Evolutionary conservation across 2,113 vertebrate genomes (phyloP).

Genomic region (Colinus virginianus): DNA sequence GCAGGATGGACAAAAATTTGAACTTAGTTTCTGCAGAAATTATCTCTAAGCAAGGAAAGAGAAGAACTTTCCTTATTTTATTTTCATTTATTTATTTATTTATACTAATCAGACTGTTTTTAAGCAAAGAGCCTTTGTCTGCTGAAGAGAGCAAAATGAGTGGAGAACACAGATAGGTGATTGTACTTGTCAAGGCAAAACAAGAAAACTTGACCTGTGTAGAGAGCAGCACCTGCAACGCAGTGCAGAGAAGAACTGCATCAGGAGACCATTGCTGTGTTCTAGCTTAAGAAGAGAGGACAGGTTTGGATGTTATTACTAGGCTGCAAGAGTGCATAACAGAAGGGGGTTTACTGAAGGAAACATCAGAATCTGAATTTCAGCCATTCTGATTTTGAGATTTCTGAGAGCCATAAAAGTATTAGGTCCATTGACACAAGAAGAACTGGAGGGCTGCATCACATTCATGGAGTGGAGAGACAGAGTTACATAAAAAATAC

Average conservation of each 20-base stretch:
- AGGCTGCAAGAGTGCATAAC: neutral
- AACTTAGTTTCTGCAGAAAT: neutral
- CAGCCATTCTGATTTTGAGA: neutral
- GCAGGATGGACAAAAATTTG: neutral
- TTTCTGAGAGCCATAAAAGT: neutral
- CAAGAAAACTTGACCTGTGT: neutral
- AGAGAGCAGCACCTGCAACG: neutral
- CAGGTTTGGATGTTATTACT: neutral
- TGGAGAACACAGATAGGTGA: neutral
- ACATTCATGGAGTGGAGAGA: neutral
- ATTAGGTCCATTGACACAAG: fast-evolving
- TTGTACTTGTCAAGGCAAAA: neutral
- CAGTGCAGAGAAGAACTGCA: fast-evolving
- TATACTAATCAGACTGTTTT: neutral
- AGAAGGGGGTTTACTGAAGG: neutral
- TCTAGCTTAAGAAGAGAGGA: neutral
- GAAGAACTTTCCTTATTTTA: neutral
- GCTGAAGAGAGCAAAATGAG: neutral
- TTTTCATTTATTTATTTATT: no score
- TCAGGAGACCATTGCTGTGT: neutral
- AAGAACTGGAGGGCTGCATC: neutral
- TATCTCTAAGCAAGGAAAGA: fast-evolving
- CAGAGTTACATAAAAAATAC: neutral
- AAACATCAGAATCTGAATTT: neutral
- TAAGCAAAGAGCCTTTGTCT: neutral